Evolutionary conservation across 2,113 vertebrate species (phyloP).

Genomic region (Notechis scutatus): DNA sequence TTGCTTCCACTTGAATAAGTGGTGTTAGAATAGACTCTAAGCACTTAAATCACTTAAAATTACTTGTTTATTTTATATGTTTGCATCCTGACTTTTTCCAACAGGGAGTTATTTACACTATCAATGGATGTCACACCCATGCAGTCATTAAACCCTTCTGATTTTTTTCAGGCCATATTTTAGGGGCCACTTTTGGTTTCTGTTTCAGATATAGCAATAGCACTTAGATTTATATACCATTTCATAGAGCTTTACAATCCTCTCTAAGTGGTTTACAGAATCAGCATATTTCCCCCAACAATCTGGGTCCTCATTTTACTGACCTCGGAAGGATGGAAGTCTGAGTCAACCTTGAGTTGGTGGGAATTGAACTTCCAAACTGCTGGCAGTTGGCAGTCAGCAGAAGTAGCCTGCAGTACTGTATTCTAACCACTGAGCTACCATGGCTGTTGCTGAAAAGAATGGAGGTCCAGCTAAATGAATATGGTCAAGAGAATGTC

Average conservation of each 20-base stretch:
- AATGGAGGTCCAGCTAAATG: neutral
- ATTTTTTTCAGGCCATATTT: neutral
- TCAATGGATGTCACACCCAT: neutral
- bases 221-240: too few relatives aligned
- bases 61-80: neutral
- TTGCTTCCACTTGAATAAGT: neutral
- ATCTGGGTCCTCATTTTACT: too few relatives aligned
- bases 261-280: too few relatives aligned
- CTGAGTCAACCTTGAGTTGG: too few relatives aligned
- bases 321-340: too few relatives aligned
- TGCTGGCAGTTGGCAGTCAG: too few relatives aligned
- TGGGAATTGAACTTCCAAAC: too few relatives aligned
- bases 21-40: neutral
- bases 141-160: neutral
- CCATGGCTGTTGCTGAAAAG: neutral
- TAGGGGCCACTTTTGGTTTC: neutral
- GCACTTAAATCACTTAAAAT: neutral
- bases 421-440: too few relatives aligned
- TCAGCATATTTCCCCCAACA: too few relatives aligned
- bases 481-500: neutral
- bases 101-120: neutral
- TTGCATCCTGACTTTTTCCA: neutral
- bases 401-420: too few relatives aligned
- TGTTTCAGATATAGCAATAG: neutral
- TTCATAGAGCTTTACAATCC: too few relatives aligned